Percentiles rank a stretch among this genome's conserved stretches.
Evolutionary conservation across 2,113 vertebrate species (phyloP).

Genomic region (Morphnarchus princeps): DNA sequence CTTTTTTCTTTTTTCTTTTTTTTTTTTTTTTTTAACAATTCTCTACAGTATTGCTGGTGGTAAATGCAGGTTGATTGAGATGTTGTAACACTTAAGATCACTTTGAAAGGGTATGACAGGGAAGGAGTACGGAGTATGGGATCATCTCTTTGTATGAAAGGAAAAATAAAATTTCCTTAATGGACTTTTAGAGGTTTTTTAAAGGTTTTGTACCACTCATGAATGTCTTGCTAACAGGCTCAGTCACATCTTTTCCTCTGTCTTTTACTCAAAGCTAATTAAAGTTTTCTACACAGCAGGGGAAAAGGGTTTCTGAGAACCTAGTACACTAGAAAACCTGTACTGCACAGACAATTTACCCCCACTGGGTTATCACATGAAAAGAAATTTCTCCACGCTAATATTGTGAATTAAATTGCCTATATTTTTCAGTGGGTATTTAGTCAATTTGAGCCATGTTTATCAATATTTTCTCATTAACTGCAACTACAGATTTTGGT

Average conservation of each 20-base stretch:
- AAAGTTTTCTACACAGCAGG: background rate
- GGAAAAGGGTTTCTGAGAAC: background rate
- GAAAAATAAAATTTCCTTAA: background rate
- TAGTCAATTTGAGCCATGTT: background rate
- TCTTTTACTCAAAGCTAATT: background rate
- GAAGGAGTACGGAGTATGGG: background rate
- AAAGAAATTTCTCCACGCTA: background rate
- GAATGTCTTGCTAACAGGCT: background rate
- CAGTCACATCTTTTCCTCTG: background rate
- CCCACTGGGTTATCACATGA: background rate
- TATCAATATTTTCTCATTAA: background rate
- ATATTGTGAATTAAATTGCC: background rate
- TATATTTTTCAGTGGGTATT: background rate
- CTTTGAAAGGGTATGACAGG: background rate
- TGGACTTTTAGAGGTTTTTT: accelerated
- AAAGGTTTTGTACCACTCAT: background rate
- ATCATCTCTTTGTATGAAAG: background rate
- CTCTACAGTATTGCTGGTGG: background rate
- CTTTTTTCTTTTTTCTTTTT: no score
- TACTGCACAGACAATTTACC: background rate
- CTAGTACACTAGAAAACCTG: background rate
- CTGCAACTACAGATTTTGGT: background rate
- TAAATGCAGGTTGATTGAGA: background rate
- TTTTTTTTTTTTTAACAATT: background rate
- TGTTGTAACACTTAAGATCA: background rate